phyloP scores from a whole-genome alignment of 2,113 vertebrate genomes.

The Eolophus roseicapilla region DNA sequence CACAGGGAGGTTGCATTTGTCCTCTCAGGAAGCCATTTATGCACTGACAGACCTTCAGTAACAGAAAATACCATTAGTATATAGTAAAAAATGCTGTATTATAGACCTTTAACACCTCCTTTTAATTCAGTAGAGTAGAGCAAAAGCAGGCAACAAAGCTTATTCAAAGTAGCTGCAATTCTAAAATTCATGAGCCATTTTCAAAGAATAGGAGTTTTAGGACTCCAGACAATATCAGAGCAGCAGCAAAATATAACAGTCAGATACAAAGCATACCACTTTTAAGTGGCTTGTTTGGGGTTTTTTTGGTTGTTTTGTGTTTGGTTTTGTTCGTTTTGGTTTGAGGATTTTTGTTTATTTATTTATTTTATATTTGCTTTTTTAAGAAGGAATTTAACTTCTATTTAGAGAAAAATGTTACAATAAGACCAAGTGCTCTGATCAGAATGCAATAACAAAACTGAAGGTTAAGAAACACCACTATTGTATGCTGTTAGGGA shows the following conservation, averaged over 20 bases:
- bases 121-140: not conserved
- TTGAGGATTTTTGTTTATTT: not conserved
- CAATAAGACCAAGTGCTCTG: not conserved
- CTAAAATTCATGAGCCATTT: not conserved
- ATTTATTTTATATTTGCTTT: not conserved
- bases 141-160: not conserved
- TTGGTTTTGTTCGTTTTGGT: not conserved
- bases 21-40: not conserved
- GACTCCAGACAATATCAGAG: too few relatives aligned
- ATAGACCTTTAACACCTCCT: not conserved
- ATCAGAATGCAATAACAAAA: not conserved
- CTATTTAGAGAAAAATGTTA: not conserved
- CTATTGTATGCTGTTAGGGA: too few relatives aligned
- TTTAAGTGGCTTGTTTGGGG: fast-evolving
- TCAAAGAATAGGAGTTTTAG: not conserved
- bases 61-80: not conserved
- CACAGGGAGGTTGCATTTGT: not conserved
- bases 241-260: not conserved
- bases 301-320: not conserved
- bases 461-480: not conserved
- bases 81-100: not conserved
- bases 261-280: not conserved
- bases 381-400: not conserved
- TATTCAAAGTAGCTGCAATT: not conserved
- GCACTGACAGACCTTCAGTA: not conserved